phyloP scores from a whole-genome alignment of 1,140 invertebrate species.

The Bacillus rossius region DNA sequence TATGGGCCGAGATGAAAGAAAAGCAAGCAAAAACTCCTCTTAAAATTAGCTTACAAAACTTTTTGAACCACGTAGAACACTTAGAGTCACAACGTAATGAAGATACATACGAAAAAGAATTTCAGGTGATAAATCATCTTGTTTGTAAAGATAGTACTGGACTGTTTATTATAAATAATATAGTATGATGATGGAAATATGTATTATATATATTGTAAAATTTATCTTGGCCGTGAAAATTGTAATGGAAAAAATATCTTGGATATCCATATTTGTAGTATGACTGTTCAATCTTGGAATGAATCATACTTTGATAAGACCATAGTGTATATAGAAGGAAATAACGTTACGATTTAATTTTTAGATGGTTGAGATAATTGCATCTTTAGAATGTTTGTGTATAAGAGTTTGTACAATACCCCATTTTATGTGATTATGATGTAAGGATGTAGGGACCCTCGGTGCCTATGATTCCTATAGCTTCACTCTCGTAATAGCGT shows the following conservation, averaged over 20 bases:
- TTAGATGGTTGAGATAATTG: no score
- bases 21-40: slow-evolving; percentile 38
- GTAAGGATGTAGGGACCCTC: no score
- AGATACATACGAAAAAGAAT: slow-evolving; percentile 46
- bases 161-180: background rate
- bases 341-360: no score
- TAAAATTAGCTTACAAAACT: slow-evolving; percentile 45
- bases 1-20: slow-evolving; percentile 30
- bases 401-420: no score
- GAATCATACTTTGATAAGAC: background rate
- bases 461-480: no score
- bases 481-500: no score
- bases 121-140: slow-evolving; percentile 38
- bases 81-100: slow-evolving; percentile 41
- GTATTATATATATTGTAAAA: background rate
- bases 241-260: background rate
- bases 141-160: background rate
- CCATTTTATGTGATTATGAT: no score
- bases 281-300: background rate
- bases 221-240: background rate
- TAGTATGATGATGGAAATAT: background rate
- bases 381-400: no score
- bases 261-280: background rate
- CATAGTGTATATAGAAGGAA: no score
- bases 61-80: slow-evolving; percentile 48